A percentile compares a stretch with the other conserved stretches of the same genome.
These are phyloP conservation scores for Pitangus sulphuratus DNA, from an alignment of 2,797 vertebrate genomes.

Conservation along the genomic window DNA sequence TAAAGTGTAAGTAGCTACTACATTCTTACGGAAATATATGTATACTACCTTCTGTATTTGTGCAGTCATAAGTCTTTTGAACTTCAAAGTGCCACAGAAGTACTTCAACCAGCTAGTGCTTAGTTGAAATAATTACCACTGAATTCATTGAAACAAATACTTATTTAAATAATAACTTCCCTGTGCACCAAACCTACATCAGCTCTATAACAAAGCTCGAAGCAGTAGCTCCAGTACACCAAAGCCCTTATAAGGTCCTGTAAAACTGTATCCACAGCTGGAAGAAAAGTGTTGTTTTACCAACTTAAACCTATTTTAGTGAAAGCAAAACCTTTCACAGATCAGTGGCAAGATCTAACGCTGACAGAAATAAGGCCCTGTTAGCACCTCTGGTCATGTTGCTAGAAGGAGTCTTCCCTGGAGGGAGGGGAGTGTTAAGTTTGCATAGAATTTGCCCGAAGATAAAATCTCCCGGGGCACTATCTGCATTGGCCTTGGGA, in stretches of 20 bases:
- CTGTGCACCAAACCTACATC: not conserved
- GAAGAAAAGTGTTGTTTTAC: not conserved
- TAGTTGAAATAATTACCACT: not conserved
- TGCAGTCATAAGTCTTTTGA: not conserved
- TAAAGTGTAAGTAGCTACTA: not conserved
- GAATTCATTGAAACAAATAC: not conserved
- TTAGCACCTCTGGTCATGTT: not conserved
- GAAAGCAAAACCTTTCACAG: not conserved
- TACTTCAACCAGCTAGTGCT: not conserved
- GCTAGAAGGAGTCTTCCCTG: not conserved
- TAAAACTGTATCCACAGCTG: not conserved
- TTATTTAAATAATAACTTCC: not conserved
- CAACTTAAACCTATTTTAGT: not conserved
- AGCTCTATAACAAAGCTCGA: not conserved
- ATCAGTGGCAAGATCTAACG: not conserved
- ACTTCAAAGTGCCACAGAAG: not conserved
- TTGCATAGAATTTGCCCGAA: not conserved
- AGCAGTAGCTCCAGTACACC: not conserved
- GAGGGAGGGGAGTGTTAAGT: not conserved
- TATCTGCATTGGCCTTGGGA: not conserved
- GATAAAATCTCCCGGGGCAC: not conserved
- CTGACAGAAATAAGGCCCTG: not conserved
- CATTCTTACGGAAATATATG: not conserved
- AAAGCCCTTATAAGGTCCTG: not conserved
- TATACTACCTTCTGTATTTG: not conserved